A percentile compares a stretch with the other conserved stretches of the same genome.
Evolutionary conservation across 1,140 invertebrate species (phyloP).

Genomic region (Stegodyphus mimosarum): DNA sequence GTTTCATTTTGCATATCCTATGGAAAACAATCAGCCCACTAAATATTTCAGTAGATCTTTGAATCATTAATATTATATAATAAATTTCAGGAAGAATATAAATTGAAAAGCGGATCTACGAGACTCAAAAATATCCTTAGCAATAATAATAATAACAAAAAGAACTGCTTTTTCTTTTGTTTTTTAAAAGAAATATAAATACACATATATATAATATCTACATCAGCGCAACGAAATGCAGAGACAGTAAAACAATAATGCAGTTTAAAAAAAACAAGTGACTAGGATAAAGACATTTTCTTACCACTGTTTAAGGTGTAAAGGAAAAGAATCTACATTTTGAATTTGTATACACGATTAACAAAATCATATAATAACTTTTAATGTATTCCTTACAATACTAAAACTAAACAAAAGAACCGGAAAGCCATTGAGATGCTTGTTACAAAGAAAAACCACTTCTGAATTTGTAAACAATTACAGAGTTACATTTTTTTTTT

Average conservation of each 20-base stretch:
- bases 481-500: slow-evolving; percentile 30
- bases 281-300: background rate
- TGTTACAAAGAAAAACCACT: slow-evolving; percentile 27
- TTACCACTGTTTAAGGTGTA: background rate
- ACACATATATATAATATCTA: background rate
- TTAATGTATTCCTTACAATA: background rate
- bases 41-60: background rate
- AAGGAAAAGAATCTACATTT: background rate
- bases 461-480: slow-evolving; percentile 54
- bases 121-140: background rate
- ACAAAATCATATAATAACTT: background rate
- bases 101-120: background rate
- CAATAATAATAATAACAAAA: background rate
- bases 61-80: background rate
- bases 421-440: background rate
- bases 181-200: background rate
- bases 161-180: background rate
- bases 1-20: slow-evolving; percentile 50
- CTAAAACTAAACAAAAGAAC: background rate
- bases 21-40: background rate
- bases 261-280: background rate
- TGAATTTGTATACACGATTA: background rate
- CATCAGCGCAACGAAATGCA: too few species aligned
- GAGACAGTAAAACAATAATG: too few species aligned
- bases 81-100: background rate